Evolutionary conservation across 2,113 vertebrate species (phyloP).

Genomic region (Sceloporus tristichus): DNA sequence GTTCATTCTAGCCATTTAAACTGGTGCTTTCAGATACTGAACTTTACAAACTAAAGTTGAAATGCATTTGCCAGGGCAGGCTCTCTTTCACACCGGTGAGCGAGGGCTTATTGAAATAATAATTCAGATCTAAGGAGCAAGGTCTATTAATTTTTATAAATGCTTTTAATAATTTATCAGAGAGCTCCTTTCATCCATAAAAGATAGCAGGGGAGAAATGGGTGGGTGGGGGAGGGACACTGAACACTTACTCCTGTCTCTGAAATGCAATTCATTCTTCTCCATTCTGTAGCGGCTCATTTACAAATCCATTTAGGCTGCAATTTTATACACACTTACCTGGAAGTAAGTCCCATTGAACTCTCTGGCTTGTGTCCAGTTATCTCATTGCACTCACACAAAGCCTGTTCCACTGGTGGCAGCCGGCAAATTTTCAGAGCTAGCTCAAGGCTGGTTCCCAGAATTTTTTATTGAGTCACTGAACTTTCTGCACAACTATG

Average conservation of each 20-base stretch:
- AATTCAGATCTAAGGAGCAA: slow-evolving; percentile 37
- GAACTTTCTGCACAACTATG: too few species aligned
- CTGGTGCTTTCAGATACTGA: background rate
- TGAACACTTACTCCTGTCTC: background rate
- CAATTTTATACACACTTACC: background rate
- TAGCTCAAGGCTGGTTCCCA: too few species aligned
- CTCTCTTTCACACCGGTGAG: slow-evolving; percentile 18
- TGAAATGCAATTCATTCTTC: slow-evolving; percentile 4
- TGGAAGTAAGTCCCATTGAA: background rate
- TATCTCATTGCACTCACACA: background rate
- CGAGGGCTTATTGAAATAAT: slow-evolving; percentile 33
- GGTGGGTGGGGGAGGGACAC: background rate
- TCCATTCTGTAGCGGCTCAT: background rate
- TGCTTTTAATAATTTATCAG: slow-evolving; percentile 30
- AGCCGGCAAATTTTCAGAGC: too few species aligned
- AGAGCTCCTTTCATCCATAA: slow-evolving; percentile 26
- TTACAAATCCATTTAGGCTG: background rate
- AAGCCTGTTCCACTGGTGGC: background rate
- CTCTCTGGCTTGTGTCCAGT: background rate
- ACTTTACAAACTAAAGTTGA: slow-evolving; percentile 25
- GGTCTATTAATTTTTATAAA: slow-evolving; percentile 34
- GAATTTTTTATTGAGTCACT: too few species aligned
- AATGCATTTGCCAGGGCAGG: background rate
- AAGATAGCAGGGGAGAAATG: background rate
- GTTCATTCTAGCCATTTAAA: background rate